Conservation (phyloP, 1,140 invertebrate genomes). For the Musca vetustissima region DNA sequence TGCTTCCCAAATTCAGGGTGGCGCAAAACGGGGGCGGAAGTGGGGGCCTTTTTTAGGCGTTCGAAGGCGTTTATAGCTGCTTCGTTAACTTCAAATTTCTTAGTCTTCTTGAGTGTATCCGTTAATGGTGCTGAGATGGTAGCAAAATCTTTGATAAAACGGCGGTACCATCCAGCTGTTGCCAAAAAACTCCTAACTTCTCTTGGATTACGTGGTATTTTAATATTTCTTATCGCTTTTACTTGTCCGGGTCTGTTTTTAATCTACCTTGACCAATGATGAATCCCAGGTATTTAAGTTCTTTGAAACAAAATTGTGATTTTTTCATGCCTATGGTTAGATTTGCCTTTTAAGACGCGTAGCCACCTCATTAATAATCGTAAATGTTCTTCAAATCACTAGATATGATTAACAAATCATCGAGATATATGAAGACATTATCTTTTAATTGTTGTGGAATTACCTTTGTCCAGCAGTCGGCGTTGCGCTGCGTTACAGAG, state of each 20-base stretch:
- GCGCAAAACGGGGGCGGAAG: neutral
- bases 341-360: neutral
- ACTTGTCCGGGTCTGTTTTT: neutral
- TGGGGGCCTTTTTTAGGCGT: neutral
- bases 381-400: neutral
- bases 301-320: no score
- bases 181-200: neutral
- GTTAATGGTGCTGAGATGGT: neutral
- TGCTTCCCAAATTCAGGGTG: neutral
- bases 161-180: neutral
- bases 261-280: neutral
- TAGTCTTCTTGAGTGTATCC: neutral
- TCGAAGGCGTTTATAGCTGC: neutral
- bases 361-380: neutral
- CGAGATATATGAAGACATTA: neutral
- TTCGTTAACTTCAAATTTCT: no score
- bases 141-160: conserved; percentile 4
- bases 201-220: neutral
- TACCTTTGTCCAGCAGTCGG: neutral
- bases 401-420: neutral
- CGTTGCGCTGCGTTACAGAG: neutral
- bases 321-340: neutral
- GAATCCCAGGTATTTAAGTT: neutral
- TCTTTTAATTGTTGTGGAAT: neutral
- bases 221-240: no score